phyloP scores from a whole-genome alignment of 2,113 vertebrate species.

The Patagioenas fasciata region DNA sequence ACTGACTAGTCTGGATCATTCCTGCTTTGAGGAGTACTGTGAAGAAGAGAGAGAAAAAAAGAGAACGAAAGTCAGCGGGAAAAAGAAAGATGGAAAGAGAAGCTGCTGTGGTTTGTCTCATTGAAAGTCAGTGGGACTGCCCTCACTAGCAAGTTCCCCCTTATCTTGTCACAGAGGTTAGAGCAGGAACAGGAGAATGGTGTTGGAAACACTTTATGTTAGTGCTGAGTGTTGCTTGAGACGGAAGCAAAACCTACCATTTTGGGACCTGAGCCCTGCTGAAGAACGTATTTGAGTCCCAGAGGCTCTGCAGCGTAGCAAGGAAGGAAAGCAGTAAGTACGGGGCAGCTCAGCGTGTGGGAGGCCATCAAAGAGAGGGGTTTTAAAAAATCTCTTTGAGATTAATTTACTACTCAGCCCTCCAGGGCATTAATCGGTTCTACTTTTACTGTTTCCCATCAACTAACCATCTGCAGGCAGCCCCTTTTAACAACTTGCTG shows the following conservation, averaged over 20 bases:
- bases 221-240: not conserved
- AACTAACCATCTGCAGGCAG: constrained; percentile 74
- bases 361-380: constrained; percentile 6
- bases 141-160: not conserved
- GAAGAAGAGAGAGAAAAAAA: not conserved
- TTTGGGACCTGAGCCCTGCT: not conserved
- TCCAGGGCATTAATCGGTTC: constrained; percentile 62
- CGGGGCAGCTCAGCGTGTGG: not conserved
- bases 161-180: fast-evolving
- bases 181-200: not conserved
- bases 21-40: not conserved
- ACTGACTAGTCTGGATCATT: not conserved
- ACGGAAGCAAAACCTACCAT: not conserved
- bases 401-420: constrained; percentile 65
- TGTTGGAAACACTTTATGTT: not conserved
- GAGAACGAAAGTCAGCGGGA: not conserved
- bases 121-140: not conserved
- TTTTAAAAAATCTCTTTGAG: constrained; percentile 59
- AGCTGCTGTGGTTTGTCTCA: not conserved
- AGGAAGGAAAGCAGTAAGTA: not conserved
- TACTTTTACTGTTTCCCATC: constrained; percentile 75
- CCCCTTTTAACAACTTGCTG: constrained; percentile 75
- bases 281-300: not conserved
- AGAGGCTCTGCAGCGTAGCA: not conserved
- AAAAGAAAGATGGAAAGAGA: not conserved